Conservation (phyloP, 2,888 invertebrate genomes). For the Dryobota labecula region DNA sequence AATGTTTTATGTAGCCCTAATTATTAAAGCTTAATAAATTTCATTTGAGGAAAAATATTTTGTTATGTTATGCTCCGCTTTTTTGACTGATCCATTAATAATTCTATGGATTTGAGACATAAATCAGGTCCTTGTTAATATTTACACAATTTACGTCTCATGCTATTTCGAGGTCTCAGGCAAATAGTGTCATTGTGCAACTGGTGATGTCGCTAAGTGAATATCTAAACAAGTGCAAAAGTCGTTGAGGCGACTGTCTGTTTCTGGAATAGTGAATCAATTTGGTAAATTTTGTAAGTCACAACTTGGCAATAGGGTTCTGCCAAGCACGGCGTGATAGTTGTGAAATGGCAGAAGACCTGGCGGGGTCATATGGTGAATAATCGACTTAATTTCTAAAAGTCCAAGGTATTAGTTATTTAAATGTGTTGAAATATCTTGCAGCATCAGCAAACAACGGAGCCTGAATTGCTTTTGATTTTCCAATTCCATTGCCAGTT, state of each 20-base stretch:
- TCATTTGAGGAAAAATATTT: slow-evolving; percentile 67
- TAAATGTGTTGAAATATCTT: slow-evolving; percentile 23
- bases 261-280: slow-evolving; percentile 38
- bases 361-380: slow-evolving; percentile 7
- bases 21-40: slow-evolving; percentile 78
- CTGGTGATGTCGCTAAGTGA: slow-evolving; percentile 44
- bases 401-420: slow-evolving; percentile 13
- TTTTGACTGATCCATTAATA: slow-evolving; percentile 41
- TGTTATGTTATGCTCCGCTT: slow-evolving; percentile 54
- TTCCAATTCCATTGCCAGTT: slow-evolving; percentile 41
- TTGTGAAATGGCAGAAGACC: slow-evolving; percentile 23
- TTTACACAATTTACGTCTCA: slow-evolving; percentile 39
- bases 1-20: slow-evolving; percentile 78
- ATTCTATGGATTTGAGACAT: slow-evolving; percentile 38
- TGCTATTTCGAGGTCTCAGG: slow-evolving; percentile 41
- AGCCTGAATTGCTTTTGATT: slow-evolving; percentile 37
- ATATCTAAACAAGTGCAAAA: slow-evolving; percentile 26
- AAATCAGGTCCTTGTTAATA: slow-evolving; percentile 39
- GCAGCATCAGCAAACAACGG: slow-evolving; percentile 35
- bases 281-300: slow-evolving; percentile 45
- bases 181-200: slow-evolving; percentile 52
- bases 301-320: slow-evolving; percentile 40
- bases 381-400: slow-evolving; percentile 23
- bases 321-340: slow-evolving; percentile 29
- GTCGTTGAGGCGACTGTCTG: slow-evolving; percentile 34